Evolutionary conservation across 2,888 invertebrate species (phyloP).

Genomic region (Penaeus monodon): DNA sequence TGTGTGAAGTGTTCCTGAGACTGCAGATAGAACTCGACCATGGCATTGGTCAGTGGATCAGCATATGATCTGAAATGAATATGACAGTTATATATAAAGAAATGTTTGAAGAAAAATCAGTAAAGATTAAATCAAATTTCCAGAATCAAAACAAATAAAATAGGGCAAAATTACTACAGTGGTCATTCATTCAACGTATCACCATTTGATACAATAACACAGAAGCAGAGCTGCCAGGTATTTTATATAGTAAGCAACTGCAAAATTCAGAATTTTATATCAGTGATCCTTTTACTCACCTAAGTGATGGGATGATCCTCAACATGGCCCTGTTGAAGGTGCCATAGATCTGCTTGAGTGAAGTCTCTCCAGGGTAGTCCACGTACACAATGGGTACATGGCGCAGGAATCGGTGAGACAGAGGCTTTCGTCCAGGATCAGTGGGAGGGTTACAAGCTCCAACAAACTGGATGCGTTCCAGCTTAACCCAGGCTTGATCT

Average conservation of each 20-base stretch:
- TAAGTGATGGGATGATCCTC: conserved; percentile 89
- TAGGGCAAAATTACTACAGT: not conserved
- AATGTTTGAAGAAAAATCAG: not conserved
- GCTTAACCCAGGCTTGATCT: conserved; percentile 95
- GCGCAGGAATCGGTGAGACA: conserved; percentile 83
- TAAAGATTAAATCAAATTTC: too few species aligned
- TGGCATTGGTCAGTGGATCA: conserved; percentile 96
- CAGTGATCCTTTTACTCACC: conserved; percentile 68
- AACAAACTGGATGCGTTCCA: conserved; percentile 99
- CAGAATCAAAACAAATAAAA: too few species aligned
- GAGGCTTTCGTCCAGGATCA: conserved; percentile 96
- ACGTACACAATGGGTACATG: conserved; percentile 99
- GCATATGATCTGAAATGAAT: conserved; percentile 78
- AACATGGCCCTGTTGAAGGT: conserved; percentile 86
- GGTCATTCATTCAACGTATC: not conserved
- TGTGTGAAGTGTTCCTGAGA: conserved; percentile 99
- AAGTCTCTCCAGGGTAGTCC: conserved; percentile 98
- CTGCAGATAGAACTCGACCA: conserved; percentile 97
- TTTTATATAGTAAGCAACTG: too few species aligned
- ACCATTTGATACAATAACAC: not conserved
- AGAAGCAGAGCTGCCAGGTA: not conserved
- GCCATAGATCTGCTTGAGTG: conserved; percentile 83
- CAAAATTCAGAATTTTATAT: not conserved
- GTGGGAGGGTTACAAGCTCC: conserved; percentile 99
- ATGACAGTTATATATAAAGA: not conserved